A percentile compares a stretch with the other conserved stretches of the same genome.
These are phyloP conservation scores for Eustalomyia histrio DNA, from an alignment of 2,888 invertebrate genomes.

Conservation along the genomic window DNA sequence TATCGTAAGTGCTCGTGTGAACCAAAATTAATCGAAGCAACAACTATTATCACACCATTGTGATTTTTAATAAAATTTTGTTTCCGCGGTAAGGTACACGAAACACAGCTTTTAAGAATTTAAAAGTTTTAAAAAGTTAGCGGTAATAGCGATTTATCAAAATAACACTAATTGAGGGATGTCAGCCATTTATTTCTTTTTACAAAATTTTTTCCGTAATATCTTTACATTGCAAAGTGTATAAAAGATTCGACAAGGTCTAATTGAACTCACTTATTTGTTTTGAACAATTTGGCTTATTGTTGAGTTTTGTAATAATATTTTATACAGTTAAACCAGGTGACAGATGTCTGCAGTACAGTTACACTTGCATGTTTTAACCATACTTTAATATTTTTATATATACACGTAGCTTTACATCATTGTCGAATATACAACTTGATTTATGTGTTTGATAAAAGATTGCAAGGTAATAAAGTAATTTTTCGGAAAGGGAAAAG, in stretches of 20 bases:
- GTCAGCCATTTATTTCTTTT: too few species aligned
- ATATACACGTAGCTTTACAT: neutral
- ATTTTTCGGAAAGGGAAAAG: neutral
- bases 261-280: neutral
- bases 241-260: neutral
- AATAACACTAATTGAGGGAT: too few species aligned
- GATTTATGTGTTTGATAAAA: neutral
- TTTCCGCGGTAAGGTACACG: too few species aligned
- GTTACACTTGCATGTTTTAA: neutral
- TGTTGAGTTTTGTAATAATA: neutral
- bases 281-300: neutral
- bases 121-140: too few species aligned
- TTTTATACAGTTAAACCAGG: neutral
- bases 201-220: too few species aligned
- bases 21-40: too few species aligned
- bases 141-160: too few species aligned
- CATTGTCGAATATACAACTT: constrained; percentile 1
- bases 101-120: too few species aligned
- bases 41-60: too few species aligned
- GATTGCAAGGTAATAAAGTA: neutral
- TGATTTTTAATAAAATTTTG: too few species aligned
- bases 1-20: too few species aligned
- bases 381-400: neutral
- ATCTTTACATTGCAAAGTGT: too few species aligned
- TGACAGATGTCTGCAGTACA: constrained; percentile 5